A percentile compares a stretch with the other conserved stretches of the same genome.
These are phyloP conservation scores for Ochropleura leucogaster DNA, from an alignment of 2,888 invertebrate species.

Conservation along the genomic window DNA sequence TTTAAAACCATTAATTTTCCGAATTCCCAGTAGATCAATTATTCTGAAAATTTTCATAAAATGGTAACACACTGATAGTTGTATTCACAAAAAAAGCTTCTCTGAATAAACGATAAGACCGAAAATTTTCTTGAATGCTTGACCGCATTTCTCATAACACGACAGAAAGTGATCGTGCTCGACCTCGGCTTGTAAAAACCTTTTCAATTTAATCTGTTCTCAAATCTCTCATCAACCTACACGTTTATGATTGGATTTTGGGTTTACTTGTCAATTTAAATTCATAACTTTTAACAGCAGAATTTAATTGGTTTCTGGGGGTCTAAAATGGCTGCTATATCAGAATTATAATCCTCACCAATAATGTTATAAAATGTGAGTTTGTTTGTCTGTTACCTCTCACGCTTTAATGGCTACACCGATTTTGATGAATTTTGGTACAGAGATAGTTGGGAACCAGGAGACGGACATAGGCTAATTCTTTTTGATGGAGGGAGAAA, in stretches of 20 bases:
- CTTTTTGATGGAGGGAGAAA: no score
- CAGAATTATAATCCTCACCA: no score
- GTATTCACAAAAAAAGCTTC: background rate
- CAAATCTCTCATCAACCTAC: background rate
- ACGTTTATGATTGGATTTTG: background rate
- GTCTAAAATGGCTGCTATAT: no score
- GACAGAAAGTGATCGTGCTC: background rate
- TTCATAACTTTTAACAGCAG: background rate
- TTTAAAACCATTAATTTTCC: no score
- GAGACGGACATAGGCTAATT: no score
- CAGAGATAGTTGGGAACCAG: no score
- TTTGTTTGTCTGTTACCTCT: no score
- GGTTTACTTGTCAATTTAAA: background rate
- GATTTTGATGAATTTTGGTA: no score
- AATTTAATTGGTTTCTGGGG: background rate
- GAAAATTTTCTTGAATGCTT: background rate
- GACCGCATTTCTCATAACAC: background rate
- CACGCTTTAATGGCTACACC: no score
- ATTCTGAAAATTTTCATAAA: background rate
- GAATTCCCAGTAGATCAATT: no score
- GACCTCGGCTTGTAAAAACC: background rate
- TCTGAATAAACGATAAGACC: background rate
- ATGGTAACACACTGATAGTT: background rate
- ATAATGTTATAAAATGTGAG: no score
- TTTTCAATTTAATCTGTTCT: slow-evolving; percentile 4